A percentile compares a stretch with the other conserved stretches of the same genome.
These are phyloP conservation scores for Meteorus sp. DNA, from an alignment of 1,140 invertebrate genomes.

Conservation along the genomic window DNA sequence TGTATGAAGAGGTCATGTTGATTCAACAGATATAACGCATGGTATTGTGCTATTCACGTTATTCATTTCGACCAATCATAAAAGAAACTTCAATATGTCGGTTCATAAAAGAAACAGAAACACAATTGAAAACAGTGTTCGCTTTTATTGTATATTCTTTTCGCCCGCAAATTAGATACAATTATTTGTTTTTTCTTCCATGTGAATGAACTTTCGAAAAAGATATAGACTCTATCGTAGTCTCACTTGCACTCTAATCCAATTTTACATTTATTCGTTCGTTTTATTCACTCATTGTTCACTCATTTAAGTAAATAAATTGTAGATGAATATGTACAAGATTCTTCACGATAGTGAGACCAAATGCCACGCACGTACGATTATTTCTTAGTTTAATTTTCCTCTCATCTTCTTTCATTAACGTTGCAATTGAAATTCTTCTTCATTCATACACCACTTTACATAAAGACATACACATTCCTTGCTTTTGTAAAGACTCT, in stretches of 20 bases:
- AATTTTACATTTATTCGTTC: constrained; percentile 16
- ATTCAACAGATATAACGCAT: no score
- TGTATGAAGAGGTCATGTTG: no score
- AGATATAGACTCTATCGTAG: constrained; percentile 29
- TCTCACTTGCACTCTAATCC: background rate
- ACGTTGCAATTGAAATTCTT: no score
- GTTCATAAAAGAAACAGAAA: constrained; percentile 1
- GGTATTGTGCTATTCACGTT: no score
- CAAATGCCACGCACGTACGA: no score
- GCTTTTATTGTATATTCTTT: constrained; percentile 52
- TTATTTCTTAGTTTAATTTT: constrained; percentile 33
- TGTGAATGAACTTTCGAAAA: constrained; percentile 37
- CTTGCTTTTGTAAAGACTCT: constrained; percentile 55
- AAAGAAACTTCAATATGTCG: background rate
- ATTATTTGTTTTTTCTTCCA: constrained; percentile 12
- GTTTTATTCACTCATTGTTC: constrained; percentile 26
- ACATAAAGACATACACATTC: constrained; percentile 32
- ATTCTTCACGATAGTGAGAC: constrained; percentile 35
- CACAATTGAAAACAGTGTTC: constrained; percentile 52
- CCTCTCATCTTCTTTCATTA: constrained; percentile 37
- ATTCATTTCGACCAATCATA: background rate
- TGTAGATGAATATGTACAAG: constrained; percentile 46
- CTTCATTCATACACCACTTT: constrained; percentile 46
- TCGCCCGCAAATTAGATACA: constrained; percentile 44
- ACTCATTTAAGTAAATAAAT: constrained; percentile 46